These are phyloP conservation scores for Microtus ochrogaster DNA, from an alignment of 2,113 vertebrate genomes.

Conservation along the genomic window DNA sequence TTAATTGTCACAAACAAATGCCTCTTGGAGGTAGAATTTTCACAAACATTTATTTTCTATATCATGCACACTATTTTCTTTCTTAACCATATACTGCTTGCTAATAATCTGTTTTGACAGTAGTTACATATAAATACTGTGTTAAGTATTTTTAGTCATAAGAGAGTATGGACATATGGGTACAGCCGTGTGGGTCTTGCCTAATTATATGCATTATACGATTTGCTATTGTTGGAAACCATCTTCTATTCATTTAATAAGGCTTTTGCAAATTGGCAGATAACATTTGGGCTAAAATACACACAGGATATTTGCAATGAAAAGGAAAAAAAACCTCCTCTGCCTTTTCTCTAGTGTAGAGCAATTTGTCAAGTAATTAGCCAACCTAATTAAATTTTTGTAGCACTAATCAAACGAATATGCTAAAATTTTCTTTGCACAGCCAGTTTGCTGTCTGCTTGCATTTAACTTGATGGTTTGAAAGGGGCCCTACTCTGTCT, in stretches of 20 bases:
- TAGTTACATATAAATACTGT: conserved; percentile 83
- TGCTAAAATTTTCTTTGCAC: conserved; percentile 98
- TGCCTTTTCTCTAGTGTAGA: conserved; percentile 93
- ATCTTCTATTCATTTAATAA: conserved; percentile 99
- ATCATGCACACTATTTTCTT: conserved; percentile 75
- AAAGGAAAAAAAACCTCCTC: conserved; percentile 87
- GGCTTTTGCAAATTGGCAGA: conserved; percentile 97
- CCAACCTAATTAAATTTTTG: conserved; percentile 97
- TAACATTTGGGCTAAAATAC: conserved; percentile 93
- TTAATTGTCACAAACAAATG: conserved; percentile 73
- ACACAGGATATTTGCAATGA: conserved; percentile 87
- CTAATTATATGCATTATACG: conserved; percentile 96
- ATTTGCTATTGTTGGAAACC: conserved; percentile 93
- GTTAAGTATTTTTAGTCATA: conserved; percentile 84
- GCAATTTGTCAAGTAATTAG: conserved; percentile 99
- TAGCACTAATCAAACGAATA: conserved; percentile 99
- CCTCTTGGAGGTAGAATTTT: conserved; percentile 64
- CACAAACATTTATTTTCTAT: conserved; percentile 79
- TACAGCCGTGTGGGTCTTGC: conserved; percentile 86
- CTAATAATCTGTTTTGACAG: conserved; percentile 87
- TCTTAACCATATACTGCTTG: conserved; percentile 81
- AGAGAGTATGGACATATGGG: conserved; percentile 89
- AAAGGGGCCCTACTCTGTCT: conserved; percentile 96
- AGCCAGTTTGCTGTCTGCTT: conserved; percentile 96
- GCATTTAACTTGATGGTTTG: conserved; percentile 99